Conservation (phyloP, 2,113 vertebrate species). For the Anser brachyrhynchus region DNA sequence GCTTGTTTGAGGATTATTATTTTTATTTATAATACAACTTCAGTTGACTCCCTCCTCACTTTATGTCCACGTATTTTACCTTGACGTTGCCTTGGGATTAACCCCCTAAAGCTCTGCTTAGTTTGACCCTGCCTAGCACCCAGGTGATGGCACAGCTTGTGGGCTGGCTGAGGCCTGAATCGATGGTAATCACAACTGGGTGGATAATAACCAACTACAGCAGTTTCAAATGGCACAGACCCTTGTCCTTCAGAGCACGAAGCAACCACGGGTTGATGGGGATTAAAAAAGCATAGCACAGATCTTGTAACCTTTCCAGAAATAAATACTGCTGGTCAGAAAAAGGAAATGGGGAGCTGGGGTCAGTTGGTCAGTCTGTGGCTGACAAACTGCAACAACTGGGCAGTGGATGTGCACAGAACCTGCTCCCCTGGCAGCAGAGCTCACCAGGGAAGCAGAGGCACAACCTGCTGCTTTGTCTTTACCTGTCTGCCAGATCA, state of each 20-base stretch:
- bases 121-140: neutral
- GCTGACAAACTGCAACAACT: neutral
- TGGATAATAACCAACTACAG: neutral
- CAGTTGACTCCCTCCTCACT: neutral
- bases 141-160: neutral
- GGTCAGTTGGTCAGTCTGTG: neutral
- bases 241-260: neutral
- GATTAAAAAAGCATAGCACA: neutral
- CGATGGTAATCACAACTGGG: neutral
- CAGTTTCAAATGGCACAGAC: neutral
- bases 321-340: neutral
- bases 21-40: slow-evolving; percentile 31
- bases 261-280: neutral
- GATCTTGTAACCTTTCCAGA: neutral
- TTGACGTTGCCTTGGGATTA: neutral
- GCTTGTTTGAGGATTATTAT: slow-evolving; percentile 1
- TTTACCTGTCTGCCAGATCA: neutral
- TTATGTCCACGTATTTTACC: neutral
- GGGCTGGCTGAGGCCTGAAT: neutral
- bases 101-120: neutral
- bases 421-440: neutral
- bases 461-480: neutral
- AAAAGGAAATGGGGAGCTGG: neutral
- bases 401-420: neutral
- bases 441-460: neutral